A percentile compares a stretch with the other conserved stretches of the same genome.
These are phyloP conservation scores for Cataglyphis altisquamis DNA, from an alignment of 2,888 invertebrate species.

Conservation along the genomic window DNA sequence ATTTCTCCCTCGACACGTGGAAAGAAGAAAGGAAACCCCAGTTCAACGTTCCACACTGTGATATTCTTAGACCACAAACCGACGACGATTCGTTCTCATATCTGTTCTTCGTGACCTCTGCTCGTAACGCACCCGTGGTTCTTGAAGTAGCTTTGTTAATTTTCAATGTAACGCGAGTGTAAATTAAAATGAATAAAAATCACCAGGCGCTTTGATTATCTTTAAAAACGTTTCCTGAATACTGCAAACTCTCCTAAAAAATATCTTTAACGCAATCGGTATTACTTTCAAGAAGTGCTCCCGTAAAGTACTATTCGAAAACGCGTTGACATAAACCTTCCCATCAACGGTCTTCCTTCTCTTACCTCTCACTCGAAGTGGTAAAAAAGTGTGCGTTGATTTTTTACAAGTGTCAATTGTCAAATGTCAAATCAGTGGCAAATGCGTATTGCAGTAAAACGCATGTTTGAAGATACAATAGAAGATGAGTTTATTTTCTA, in stretches of 20 bases:
- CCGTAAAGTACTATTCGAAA: neutral
- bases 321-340: neutral
- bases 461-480: neutral
- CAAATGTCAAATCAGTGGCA: neutral
- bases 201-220: neutral
- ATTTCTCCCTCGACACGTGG: slow-evolving; percentile 75
- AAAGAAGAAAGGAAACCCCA: slow-evolving; percentile 73
- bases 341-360: slow-evolving; percentile 65
- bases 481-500: slow-evolving; percentile 30
- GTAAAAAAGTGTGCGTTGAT: slow-evolving; percentile 65
- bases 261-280: neutral
- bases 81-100: slow-evolving; percentile 62
- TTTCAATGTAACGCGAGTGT: neutral
- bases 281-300: neutral
- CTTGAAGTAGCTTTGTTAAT: neutral
- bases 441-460: slow-evolving; percentile 28
- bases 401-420: slow-evolving; percentile 69
- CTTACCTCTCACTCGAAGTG: slow-evolving; percentile 37
- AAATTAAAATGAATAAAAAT: neutral
- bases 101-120: slow-evolving; percentile 49
- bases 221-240: neutral
- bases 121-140: neutral
- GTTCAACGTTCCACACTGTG: slow-evolving; percentile 79
- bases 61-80: slow-evolving; percentile 75
- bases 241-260: neutral